phyloP scores from a whole-genome alignment of 2,888 invertebrate genomes.

The Lepidocyrtoides sp. region DNA sequence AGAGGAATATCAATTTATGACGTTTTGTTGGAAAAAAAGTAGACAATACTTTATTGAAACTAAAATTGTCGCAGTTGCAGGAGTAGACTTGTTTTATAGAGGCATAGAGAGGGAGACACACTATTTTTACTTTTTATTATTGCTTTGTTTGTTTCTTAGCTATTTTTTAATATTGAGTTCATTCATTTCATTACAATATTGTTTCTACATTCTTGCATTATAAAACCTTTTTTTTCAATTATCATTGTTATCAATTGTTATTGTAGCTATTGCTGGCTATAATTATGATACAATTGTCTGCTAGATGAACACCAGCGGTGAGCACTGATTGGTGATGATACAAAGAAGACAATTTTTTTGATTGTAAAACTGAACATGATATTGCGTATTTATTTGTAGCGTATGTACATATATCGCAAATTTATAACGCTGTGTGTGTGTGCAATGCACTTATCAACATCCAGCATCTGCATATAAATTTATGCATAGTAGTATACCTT shows the following conservation, averaged over 20 bases:
- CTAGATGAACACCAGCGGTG: no score
- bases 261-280: not conserved
- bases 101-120: no score
- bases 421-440: not conserved
- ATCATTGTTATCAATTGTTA: not conserved
- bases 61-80: not conserved
- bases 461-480: not conserved
- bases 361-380: conserved; percentile 30
- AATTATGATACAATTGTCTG: conserved; percentile 37
- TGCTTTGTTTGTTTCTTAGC: no score
- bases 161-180: no score
- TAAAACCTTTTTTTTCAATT: not conserved
- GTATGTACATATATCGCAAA: not conserved
- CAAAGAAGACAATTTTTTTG: not conserved
- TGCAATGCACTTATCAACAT: not conserved
- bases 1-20: not conserved
- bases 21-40: not conserved
- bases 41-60: not conserved
- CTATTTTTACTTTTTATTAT: no score
- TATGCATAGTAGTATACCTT: no score
- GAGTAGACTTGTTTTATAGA: not conserved
- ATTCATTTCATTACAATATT: no score
- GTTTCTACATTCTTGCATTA: no score
- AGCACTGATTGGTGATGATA: not conserved
- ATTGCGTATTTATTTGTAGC: not conserved